Base-by-base conservation (phyloP, 23 tunicate species). In the Ciona savignyi region DNA sequence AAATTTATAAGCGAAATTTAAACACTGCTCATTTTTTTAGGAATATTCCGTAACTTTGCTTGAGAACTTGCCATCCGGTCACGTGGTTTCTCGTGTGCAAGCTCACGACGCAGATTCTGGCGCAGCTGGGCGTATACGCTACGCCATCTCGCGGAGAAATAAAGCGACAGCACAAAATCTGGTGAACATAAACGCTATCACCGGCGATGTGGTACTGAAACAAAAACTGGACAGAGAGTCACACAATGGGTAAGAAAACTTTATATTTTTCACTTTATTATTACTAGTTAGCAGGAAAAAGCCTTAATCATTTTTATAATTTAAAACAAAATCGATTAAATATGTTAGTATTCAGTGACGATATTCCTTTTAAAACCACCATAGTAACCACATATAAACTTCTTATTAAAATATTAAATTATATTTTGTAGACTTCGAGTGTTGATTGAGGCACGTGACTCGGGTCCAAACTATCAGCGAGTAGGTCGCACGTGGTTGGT, bases 371-470 rank as follows among this genome's bases (percentile, higher is more conserved):
- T n/a, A n/a, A n/a, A n/a, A n/a, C n/a, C n/a, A n/a, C n/a, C n/a
- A n/a, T n/a, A n/a, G n/a, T n/a, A n/a, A n/a, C n/a, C n/a, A n/a
- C n/a, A n/a, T n/a, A n/a, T n/a, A n/a, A n/a, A n/a, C n/a, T n/a
- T n/a, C n/a, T n/a, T n/a, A n/a, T n/a, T n/a, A n/a, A 42, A 42
- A 1, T 29, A 23, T 81, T 48, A 26, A 60, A 87, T 82, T 6
- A 29, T 87, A 29, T 9, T 63, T 9, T 63, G 26, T 22, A 71
- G 42, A 33, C 20, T 34, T 6, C 69, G 79, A 51, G 64, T 81
- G 31, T 28, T 65, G 74, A 66, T 88, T 30, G 96, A 88, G 73
- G 96, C 96, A 72, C 87, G 87, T 68, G 96, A 88, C 78, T 76
- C 71, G 25, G 74, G 77, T 68, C 75, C 78, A 30, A 69, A 71